phyloP scores from a whole-genome alignment of 2,113 vertebrate species.

The Dicaeum eximium region DNA sequence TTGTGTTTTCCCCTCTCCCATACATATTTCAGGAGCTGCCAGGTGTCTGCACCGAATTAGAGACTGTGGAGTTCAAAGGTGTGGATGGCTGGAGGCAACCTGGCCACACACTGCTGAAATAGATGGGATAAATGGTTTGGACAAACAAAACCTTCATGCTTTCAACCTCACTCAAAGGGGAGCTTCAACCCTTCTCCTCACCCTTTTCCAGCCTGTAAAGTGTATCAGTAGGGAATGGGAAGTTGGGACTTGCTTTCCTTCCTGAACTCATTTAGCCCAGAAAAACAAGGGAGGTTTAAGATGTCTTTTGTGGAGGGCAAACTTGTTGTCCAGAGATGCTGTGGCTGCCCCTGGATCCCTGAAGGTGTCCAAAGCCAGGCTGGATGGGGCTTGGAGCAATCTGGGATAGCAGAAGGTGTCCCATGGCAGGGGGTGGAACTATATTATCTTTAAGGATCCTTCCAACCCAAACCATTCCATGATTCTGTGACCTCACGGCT shows the following conservation, averaged over 20 bases:
- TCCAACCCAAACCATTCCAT: background rate
- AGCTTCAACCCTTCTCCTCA: background rate
- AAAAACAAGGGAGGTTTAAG: background rate
- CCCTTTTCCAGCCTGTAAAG: background rate
- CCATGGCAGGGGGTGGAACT: background rate
- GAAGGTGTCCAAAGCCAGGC: background rate
- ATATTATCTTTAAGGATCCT: background rate
- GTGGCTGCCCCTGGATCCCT: background rate
- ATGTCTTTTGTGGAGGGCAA: background rate
- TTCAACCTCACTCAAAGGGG: background rate
- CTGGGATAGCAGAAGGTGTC: background rate
- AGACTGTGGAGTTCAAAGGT: background rate
- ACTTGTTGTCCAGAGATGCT: background rate
- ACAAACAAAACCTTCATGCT: background rate
- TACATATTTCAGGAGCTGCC: background rate
- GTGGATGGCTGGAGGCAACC: background rate
- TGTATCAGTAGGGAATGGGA: background rate
- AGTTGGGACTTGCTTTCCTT: background rate
- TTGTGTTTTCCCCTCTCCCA: background rate
- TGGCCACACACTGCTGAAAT: accelerated
- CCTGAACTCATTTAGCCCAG: background rate
- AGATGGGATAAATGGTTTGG: background rate
- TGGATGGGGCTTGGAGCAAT: accelerated
- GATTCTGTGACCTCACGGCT: background rate
- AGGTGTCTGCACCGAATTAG: background rate